phyloP scores from a whole-genome alignment of 2,888 invertebrate species.

The Candidula unifasciata region DNA sequence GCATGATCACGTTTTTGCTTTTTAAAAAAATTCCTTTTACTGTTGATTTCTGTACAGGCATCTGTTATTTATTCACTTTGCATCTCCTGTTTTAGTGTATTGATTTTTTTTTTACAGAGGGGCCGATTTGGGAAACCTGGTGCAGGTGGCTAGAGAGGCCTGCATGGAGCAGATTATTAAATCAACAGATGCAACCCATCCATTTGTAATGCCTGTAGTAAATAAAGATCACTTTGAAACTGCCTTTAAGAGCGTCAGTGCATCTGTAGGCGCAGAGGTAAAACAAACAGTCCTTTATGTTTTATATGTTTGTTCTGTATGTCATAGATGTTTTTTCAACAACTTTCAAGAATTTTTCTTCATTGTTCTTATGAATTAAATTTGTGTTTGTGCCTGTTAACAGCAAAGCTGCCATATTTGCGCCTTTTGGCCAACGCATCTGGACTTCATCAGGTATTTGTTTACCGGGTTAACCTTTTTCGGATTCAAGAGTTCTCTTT shows the following conservation, averaged over 20 bases:
- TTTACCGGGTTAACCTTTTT: no score
- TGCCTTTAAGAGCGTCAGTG: conserved; percentile 88
- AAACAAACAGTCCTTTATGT: not conserved
- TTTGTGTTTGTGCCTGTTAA: no score
- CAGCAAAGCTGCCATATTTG: no score
- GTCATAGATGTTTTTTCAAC: no score
- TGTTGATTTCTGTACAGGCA: no score
- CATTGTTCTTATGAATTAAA: no score
- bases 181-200: conserved; percentile 37
- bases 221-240: conserved; percentile 85
- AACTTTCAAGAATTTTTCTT: no score
- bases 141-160: conserved; percentile 93
- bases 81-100: not conserved
- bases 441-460: no score
- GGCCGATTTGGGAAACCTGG: conserved; percentile 93
- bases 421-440: no score
- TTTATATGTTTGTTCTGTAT: not conserved
- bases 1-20: no score
- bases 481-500: no score
- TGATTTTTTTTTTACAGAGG: conserved; percentile 79
- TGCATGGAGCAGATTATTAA: conserved; percentile 87
- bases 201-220: conserved; percentile 81
- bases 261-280: conserved; percentile 85
- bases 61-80: not conserved
- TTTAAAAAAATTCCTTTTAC: no score